Percentiles rank a stretch among this genome's conserved stretches.
phyloP scores from a whole-genome alignment of 1,140 invertebrate species.

The Cepaea nemoralis region DNA sequence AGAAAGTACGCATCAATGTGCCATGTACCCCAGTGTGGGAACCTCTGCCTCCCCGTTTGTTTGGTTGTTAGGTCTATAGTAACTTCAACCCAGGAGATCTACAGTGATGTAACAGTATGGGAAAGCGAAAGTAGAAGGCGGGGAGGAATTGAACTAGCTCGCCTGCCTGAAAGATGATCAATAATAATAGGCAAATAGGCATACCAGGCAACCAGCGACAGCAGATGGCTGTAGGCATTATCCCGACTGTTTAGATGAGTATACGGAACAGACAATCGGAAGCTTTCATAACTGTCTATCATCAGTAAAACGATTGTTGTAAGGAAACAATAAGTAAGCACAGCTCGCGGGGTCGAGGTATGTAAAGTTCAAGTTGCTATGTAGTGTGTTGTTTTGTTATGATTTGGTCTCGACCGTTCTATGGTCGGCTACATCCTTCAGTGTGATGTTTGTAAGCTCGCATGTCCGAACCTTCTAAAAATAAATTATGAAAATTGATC shows the following conservation, averaged over 20 bases:
- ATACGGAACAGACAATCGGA: not conserved
- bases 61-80: not conserved
- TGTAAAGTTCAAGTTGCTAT: not conserved
- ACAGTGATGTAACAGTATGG: not conserved
- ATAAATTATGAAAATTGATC: not conserved
- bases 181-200: constrained; percentile 2
- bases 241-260: not conserved
- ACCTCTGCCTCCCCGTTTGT: not conserved
- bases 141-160: not conserved
- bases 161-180: not conserved
- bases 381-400: not conserved
- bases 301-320: not conserved
- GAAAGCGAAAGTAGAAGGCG: constrained; percentile 6
- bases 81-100: not conserved
- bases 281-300: not conserved
- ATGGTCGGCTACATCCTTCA: too few species aligned
- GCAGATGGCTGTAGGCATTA: not conserved
- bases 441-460: too few species aligned
- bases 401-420: too few species aligned
- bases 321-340: not conserved
- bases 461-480: not conserved
- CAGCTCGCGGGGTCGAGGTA: not conserved
- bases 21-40: too few species aligned
- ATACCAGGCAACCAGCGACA: constrained; percentile 1
- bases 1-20: too few species aligned